Evolutionary conservation across 92 coral and sea anemone species (phyloP).

Genomic region (Porites evermanni): DNA sequence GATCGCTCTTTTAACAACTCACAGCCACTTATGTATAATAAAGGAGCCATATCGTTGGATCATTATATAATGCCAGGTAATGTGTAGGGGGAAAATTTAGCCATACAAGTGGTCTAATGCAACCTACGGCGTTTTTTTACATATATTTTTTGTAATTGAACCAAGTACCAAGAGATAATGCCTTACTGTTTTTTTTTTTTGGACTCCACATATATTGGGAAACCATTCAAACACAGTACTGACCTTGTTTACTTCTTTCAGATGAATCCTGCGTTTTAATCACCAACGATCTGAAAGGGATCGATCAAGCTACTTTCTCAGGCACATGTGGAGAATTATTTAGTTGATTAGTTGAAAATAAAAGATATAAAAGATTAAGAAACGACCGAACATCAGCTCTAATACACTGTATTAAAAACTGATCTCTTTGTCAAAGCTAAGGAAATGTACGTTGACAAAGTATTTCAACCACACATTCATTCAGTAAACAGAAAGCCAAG

Average conservation of each 20-base stretch:
- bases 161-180: too few species aligned
- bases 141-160: too few species aligned
- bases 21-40: background rate
- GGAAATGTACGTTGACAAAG: background rate
- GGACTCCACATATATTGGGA: too few species aligned
- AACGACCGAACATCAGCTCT: too few species aligned
- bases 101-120: too few species aligned
- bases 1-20: background rate
- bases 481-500: background rate
- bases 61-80: too few species aligned
- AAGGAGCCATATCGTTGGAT: background rate
- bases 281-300: constrained; percentile 53
- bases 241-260: constrained; percentile 49
- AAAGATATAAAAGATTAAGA: too few species aligned
- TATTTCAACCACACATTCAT: background rate
- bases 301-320: background rate
- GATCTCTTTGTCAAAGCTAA: background rate
- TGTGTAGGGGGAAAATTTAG: too few species aligned
- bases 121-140: too few species aligned
- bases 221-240: background rate
- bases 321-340: background rate
- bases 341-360: too few species aligned
- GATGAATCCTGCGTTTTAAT: constrained; percentile 55
- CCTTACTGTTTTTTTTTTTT: too few species aligned
- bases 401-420: too few species aligned